Evolutionary conservation across 2,888 invertebrate genomes (phyloP).

Genomic region (Acleris literana): DNA sequence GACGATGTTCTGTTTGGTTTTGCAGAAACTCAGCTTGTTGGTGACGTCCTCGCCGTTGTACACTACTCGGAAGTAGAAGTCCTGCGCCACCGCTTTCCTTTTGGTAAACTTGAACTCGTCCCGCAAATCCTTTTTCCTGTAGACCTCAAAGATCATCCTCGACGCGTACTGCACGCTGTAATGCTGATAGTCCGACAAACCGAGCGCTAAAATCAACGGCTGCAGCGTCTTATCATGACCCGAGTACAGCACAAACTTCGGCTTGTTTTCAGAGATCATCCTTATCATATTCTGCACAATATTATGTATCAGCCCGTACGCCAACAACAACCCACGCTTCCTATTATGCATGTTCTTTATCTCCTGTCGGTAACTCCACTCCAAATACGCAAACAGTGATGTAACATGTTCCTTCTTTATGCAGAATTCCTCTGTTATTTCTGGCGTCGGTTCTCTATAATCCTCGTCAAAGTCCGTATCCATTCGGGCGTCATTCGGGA

Average conservation of each 20-base stretch:
- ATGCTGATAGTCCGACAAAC: conserved; percentile 85
- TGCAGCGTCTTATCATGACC: conserved; percentile 96
- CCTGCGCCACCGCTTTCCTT: conserved; percentile 84
- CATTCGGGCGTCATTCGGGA: conserved; percentile 74
- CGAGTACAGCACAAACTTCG: conserved; percentile 91
- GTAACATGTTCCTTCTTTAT: conserved; percentile 89
- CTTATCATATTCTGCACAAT: conserved; percentile 91
- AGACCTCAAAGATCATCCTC: conserved; percentile 94
- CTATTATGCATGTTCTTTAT: conserved; percentile 85
- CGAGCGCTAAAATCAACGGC: conserved; percentile 91
- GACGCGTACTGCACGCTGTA: conserved; percentile 93
- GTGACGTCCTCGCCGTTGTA: conserved; percentile 95
- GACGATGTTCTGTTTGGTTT: conserved; percentile 79
- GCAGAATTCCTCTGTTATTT: conserved; percentile 77
- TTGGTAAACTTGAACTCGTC: conserved; percentile 82
- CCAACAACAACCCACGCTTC: conserved; percentile 87
- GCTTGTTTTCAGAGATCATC: conserved; percentile 90
- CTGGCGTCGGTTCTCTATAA: conserved; percentile 70
- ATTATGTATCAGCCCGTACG: conserved; percentile 92
- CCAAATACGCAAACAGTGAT: conserved; percentile 91
- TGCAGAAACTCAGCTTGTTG: conserved; percentile 91
- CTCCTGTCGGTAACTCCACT: conserved; percentile 89
- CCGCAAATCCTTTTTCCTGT: conserved; percentile 84
- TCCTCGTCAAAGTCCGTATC: conserved; percentile 77
- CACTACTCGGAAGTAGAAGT: conserved; percentile 92